These are phyloP conservation scores for Valencia hispanica DNA, from an alignment of 2,797 vertebrate species.

Conservation along the genomic window DNA sequence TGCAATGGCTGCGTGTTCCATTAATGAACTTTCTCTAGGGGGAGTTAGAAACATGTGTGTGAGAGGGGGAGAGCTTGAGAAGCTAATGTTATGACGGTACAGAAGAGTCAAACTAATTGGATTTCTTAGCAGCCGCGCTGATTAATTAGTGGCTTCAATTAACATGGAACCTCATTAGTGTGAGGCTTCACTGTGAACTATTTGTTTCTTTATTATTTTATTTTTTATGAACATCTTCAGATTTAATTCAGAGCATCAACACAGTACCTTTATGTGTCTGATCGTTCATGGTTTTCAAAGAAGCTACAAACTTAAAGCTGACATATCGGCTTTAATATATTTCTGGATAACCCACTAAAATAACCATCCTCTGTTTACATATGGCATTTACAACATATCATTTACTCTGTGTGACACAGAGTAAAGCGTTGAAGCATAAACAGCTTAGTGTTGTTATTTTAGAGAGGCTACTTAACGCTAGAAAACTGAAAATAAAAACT, in stretches of 20 bases:
- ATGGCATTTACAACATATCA: too few species aligned
- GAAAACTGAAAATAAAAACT: background rate
- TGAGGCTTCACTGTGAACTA: conserved; percentile 14
- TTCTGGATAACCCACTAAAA: background rate
- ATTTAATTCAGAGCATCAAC: background rate
- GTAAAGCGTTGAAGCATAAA: background rate
- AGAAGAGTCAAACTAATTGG: conserved; percentile 36
- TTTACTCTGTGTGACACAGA: too few species aligned
- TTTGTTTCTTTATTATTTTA: conserved; percentile 33
- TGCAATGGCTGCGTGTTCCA: background rate
- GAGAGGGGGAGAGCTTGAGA: background rate
- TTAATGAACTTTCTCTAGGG: background rate
- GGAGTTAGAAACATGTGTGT: conserved; percentile 6
- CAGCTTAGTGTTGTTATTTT: too few species aligned
- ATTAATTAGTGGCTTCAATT: conserved; percentile 52
- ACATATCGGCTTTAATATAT: background rate
- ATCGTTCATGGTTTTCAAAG: background rate
- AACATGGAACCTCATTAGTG: conserved; percentile 46
- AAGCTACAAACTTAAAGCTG: background rate
- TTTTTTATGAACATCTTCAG: background rate
- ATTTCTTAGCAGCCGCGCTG: conserved; percentile 35
- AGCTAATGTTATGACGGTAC: conserved; percentile 32
- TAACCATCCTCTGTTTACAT: background rate
- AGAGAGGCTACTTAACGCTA: background rate
- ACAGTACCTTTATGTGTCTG: background rate